Evolutionary conservation across 2,797 vertebrate genomes (phyloP).

Genomic region (Ptychadena robeensis): DNA sequence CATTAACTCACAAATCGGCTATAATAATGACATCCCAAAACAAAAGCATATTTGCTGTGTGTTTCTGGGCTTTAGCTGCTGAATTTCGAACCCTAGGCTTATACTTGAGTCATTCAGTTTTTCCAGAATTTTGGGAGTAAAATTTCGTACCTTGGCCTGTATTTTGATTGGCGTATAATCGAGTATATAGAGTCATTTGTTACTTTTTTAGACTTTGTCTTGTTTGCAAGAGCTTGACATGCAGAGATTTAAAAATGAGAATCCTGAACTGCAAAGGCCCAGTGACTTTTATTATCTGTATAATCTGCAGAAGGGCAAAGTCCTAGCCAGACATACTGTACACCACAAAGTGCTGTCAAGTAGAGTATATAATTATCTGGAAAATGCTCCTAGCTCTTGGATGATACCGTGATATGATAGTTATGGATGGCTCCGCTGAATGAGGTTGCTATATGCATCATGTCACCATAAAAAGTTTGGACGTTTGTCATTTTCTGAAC

Average conservation of each 20-base stretch:
- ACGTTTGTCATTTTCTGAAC: conserved; percentile 26
- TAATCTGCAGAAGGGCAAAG: neutral
- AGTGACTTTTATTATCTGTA: neutral
- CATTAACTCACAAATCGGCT: no score
- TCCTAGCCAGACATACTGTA: neutral
- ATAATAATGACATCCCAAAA: no score
- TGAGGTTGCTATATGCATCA: conserved; percentile 20
- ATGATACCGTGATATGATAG: conserved; percentile 20
- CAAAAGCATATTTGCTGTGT: no score
- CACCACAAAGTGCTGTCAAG: neutral
- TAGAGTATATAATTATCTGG: neutral
- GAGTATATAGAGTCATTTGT: no score
- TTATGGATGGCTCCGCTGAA: conserved; percentile 11
- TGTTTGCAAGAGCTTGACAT: neutral
- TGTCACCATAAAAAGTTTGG: conserved; percentile 28
- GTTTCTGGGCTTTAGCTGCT: no score
- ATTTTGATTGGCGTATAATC: no score
- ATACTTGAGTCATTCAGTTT: no score
- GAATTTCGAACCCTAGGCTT: no score
- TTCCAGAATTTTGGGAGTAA: no score
- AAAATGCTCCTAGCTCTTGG: conserved; percentile 10
- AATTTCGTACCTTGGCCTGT: no score
- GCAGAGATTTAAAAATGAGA: neutral
- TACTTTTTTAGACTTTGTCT: neutral
- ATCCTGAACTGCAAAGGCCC: neutral